A percentile compares a stretch with the other conserved stretches of the same genome.
Evolutionary conservation across 2,888 invertebrate genomes (phyloP).

Genomic region (Acanthosepion pharaonis): DNA sequence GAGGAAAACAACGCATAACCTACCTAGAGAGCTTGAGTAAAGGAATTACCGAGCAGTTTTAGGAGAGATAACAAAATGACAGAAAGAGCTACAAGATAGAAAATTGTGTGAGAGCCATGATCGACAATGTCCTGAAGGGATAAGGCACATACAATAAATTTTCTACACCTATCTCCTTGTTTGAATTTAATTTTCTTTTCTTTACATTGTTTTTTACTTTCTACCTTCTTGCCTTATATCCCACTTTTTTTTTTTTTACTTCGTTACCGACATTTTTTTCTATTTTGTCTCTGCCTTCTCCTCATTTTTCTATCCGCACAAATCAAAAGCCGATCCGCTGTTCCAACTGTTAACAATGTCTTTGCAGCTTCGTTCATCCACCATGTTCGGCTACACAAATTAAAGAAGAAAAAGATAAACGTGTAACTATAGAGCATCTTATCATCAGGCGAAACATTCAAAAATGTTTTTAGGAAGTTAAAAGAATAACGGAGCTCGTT

Average conservation of each 20-base stretch:
- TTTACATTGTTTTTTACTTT: background rate
- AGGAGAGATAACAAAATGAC: too few relatives aligned
- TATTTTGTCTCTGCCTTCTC: background rate
- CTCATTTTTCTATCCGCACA: background rate
- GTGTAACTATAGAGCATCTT: background rate
- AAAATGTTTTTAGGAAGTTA: background rate
- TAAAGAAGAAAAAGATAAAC: background rate
- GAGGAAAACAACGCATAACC: too few relatives aligned
- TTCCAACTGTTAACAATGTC: background rate
- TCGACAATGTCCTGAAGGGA: too few relatives aligned
- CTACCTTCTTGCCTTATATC: background rate
- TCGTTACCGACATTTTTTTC: background rate
- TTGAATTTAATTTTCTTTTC: too few relatives aligned
- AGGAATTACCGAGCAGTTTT: too few relatives aligned
- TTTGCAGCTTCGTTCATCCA: background rate
- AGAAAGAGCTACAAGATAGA: too few relatives aligned
- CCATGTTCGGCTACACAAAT: background rate
- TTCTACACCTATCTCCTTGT: too few relatives aligned
- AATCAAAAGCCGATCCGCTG: background rate
- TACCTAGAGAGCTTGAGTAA: too few relatives aligned
- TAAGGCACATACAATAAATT: too few relatives aligned
- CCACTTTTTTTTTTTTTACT: background rate
- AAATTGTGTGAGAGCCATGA: too few relatives aligned
- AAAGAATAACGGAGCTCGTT: background rate
- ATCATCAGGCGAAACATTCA: background rate